Conservation (phyloP, 2,888 invertebrate genomes). For the Brenthis hecate region DNA sequence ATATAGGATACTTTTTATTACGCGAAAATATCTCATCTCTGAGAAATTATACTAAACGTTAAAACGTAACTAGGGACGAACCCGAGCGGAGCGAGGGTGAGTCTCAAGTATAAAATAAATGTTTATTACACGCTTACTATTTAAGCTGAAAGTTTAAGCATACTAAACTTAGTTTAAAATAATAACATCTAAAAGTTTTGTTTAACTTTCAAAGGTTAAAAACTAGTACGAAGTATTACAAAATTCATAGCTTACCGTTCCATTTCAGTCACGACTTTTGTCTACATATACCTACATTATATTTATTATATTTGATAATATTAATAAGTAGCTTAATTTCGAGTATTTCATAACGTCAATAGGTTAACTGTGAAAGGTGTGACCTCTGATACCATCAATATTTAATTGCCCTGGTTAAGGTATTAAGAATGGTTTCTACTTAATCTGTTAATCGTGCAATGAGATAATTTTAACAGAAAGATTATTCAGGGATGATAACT, state of each 20-base stretch:
- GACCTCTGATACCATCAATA: slow-evolving; percentile 8
- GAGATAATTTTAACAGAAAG: neutral
- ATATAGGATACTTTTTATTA: too few species aligned
- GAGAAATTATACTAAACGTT: too few species aligned
- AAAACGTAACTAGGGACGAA: too few species aligned
- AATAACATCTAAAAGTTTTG: too few species aligned
- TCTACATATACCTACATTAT: too few species aligned
- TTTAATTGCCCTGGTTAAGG: neutral
- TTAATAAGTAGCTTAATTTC: neutral
- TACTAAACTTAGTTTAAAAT: too few species aligned
- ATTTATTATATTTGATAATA: slow-evolving; percentile 1
- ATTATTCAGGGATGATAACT: too few species aligned
- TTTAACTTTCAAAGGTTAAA: neutral
- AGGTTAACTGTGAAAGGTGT: slow-evolving; percentile 8
- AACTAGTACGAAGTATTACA: neutral
- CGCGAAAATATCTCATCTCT: too few species aligned
- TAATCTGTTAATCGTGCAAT: neutral
- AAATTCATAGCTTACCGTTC: neutral
- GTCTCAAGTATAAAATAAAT: too few species aligned
- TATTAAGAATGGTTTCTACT: neutral
- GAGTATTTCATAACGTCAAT: neutral
- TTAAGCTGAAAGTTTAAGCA: too few species aligned
- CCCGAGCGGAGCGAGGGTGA: too few species aligned
- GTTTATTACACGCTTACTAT: too few species aligned
- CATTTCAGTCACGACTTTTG: slow-evolving; percentile 8